phyloP scores from a whole-genome alignment of 2,797 vertebrate genomes.

The Myripristis murdjan region DNA sequence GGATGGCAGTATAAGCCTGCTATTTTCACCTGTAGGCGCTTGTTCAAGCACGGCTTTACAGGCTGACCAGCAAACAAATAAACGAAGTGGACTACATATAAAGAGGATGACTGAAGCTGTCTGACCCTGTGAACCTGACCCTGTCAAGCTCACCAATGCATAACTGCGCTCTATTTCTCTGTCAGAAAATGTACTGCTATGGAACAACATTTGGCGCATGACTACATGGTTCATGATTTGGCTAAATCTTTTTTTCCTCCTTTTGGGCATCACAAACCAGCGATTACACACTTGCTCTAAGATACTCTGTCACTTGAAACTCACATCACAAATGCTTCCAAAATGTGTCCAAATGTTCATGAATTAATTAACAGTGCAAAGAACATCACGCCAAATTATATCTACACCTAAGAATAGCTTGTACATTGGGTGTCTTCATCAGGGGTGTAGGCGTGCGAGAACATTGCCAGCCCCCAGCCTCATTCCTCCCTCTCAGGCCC shows the following conservation, averaged over 20 bases:
- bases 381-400: constrained; percentile 58
- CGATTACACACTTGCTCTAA: constrained; percentile 56
- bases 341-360: constrained; percentile 73
- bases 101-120: neutral
- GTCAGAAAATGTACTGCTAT: constrained; percentile 25
- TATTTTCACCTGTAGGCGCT: neutral
- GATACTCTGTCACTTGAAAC: constrained; percentile 48
- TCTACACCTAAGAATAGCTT: constrained; percentile 64
- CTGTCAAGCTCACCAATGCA: constrained; percentile 2
- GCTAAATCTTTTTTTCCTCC: constrained; percentile 32
- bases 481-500: constrained; percentile 63
- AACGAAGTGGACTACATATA: neutral
- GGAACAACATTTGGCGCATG: constrained; percentile 31
- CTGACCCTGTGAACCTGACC: constrained; percentile 10
- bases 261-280: constrained; percentile 62
- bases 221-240: constrained; percentile 51
- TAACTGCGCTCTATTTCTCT: neutral
- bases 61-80: neutral
- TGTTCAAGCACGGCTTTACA: neutral
- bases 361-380: constrained; percentile 76
- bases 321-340: constrained; percentile 56
- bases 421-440: constrained; percentile 57
- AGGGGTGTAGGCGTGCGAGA: constrained; percentile 70
- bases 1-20: constrained; percentile 60
- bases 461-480: constrained; percentile 59